Evolutionary conservation across 2,113 vertebrate genomes (phyloP), one percentile per base, ranked within the genome.

Genomic region (Grammomys surdaster): DNA sequence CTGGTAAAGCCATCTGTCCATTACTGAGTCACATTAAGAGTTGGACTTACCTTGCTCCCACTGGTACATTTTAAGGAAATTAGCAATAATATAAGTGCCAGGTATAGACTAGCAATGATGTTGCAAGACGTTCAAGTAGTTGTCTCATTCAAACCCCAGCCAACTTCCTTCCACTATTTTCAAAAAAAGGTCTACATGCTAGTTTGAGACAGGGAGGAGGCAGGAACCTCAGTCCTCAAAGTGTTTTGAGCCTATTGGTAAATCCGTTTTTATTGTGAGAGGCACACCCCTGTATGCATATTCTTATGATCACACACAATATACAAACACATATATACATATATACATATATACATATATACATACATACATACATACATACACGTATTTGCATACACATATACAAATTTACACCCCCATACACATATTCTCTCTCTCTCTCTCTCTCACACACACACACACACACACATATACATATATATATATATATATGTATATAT

Each of bases 181-280:
- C 75, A 75, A 10, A 24, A 63, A 69, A 2, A 78, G 19, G 43
- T 78, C 22, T 3, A 0, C 26, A 80, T 8, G 31, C 46, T 51
- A 43, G 40, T 80, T 22, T 48, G 63, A 89, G 73, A 82, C 67
- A 54, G 31, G n/a, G 87, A 88, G 69, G 11, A 84, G 28, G n/a
- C 3, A 43, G 26, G 20, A 33, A 43, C 7, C 31, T 54, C 81
- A 17, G 19, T 90, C 51, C 11, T 80, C 24, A 58, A 1, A 20
- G 0, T 22, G 2, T 13, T 26, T 19, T n/a, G 13, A 51, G 5
- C 56, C 16, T 4, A 36, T 22, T 87, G 7, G 28, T 88, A 54
- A 40, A 17, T 26, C 26, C 2, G 7, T 80, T 82, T 88, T 81
- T 26, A 76, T 80, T 97, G 88, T 67, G 93, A 96, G 89, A 40